phyloP scores from a whole-genome alignment of 2,113 vertebrate genomes.

The Ancistrus triradiatus region DNA sequence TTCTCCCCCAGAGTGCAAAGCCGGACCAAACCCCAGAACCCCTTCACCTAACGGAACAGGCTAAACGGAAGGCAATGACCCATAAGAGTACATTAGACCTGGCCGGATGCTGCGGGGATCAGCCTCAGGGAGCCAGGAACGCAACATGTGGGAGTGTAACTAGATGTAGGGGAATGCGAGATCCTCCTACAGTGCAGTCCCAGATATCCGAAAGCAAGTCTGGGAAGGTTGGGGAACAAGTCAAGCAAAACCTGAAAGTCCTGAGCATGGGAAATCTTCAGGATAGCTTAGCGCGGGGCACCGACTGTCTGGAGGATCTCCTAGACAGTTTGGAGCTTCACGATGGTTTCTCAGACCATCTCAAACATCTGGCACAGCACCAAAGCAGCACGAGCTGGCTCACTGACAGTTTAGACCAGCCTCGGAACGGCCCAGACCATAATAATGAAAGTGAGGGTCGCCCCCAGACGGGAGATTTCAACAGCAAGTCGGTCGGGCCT shows the following conservation, averaged over 20 bases:
- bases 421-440: not conserved
- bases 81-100: constrained; percentile 28
- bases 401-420: constrained; percentile 34
- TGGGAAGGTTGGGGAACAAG: not conserved
- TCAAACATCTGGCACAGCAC: constrained; percentile 9
- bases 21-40: constrained; percentile 36
- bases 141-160: not conserved
- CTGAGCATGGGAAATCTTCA: constrained; percentile 16
- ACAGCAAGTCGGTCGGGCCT: not conserved
- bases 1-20: constrained; percentile 51
- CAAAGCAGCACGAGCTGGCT: constrained; percentile 16
- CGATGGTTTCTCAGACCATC: constrained; percentile 9
- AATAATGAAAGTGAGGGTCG: not conserved
- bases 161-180: constrained; percentile 11
- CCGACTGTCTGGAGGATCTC: constrained; percentile 24
- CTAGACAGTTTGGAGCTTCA: constrained; percentile 43
- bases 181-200: not conserved
- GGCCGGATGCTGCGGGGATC: constrained; percentile 42
- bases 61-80: constrained; percentile 35
- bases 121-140: not conserved
- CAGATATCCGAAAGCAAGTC: constrained; percentile 5
- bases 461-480: not conserved
- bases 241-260: not conserved
- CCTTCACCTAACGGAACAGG: constrained; percentile 15
- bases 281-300: constrained; percentile 12